Base-by-base conservation (phyloP, 2,888 invertebrate species). In the Cataglyphis livida region DNA sequence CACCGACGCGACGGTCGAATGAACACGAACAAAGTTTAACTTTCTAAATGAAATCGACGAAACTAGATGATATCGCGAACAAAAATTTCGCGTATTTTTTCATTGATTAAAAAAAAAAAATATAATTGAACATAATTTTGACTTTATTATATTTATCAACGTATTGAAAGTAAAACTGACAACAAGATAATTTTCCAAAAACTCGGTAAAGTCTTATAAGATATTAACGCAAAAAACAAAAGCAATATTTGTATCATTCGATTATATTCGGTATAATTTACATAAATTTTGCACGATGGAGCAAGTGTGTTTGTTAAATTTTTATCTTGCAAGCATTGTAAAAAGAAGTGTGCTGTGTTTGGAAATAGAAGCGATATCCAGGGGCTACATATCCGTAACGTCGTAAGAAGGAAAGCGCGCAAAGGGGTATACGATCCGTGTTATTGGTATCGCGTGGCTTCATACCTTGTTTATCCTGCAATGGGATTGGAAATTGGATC, bases 401-500 rank as follows among this genome's bases (percentile, higher is more conserved):
- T 70, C 81, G 62, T 62, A 75, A 71, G 83, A 82, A 84, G 81
- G 74, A 81, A 57, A 65, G 21, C 41, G 68, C 61, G 64, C 74
- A 68, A 81, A 82, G 71, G 44, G 71, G 76, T 88, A 83, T 85
- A 86, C 86, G 82, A 87, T 78, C 83, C 65, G 76, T 84, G 82
- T 84, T 89, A 86, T 88, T 85, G 86, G 79, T 73, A 71, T 84
- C 74, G 84, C 62, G 75, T 81, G 83, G 51, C 73, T 79, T 84
- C 78, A 59, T 82, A 68, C 76, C 85, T 85, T 85, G 85, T 86
- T 88, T 84, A 82, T 54, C 65, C 73, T 73, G 81, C 87, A 82
- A 86, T 84, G 81, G 81, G 83, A 86, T 83, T 87, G 79, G 86
- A 84, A 91, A 91, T 91, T 86, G 89, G 84, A 90, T 90, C 78